Percentiles rank a stretch among this genome's conserved stretches.
Conservation (phyloP, 2,888 invertebrate species). For the Malacosoma neustria region DNA sequence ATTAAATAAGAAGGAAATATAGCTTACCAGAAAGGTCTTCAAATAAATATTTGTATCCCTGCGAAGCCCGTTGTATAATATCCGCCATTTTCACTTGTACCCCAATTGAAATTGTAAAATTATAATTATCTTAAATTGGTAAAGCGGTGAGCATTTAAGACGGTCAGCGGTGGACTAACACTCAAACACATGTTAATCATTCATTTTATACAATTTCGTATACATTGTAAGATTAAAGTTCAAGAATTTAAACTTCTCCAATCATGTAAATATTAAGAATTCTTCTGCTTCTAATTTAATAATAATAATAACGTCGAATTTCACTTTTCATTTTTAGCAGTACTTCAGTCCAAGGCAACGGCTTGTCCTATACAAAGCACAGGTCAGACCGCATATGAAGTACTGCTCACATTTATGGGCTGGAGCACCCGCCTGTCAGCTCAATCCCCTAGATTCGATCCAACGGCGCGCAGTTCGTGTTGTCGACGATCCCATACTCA, state of each 20-base stretch:
- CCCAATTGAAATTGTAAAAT: neutral
- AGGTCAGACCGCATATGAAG: too few relatives aligned
- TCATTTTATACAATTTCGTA: neutral
- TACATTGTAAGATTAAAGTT: neutral
- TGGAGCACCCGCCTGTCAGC: too few relatives aligned
- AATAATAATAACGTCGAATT: too few relatives aligned
- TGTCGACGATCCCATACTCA: too few relatives aligned
- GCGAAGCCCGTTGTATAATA: constrained; percentile 12
- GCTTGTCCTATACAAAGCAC: too few relatives aligned
- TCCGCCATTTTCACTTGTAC: constrained; percentile 13
- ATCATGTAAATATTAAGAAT: neutral
- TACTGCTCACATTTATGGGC: too few relatives aligned
- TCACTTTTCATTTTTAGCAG: too few relatives aligned
- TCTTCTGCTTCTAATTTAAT: too few relatives aligned
- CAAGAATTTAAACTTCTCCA: neutral
- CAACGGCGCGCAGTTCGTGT: too few relatives aligned
- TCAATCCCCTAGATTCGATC: too few relatives aligned
- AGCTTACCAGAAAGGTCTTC: constrained; percentile 30
- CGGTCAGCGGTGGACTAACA: neutral
- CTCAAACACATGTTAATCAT: neutral
- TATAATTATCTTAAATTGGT: neutral
- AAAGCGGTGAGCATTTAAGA: neutral
- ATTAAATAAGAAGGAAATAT: too few relatives aligned
- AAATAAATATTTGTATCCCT: constrained; percentile 22
- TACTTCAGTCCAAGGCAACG: too few relatives aligned